These are phyloP conservation scores for Brachyptera putata DNA, from an alignment of 2,888 invertebrate genomes.

Conservation along the genomic window DNA sequence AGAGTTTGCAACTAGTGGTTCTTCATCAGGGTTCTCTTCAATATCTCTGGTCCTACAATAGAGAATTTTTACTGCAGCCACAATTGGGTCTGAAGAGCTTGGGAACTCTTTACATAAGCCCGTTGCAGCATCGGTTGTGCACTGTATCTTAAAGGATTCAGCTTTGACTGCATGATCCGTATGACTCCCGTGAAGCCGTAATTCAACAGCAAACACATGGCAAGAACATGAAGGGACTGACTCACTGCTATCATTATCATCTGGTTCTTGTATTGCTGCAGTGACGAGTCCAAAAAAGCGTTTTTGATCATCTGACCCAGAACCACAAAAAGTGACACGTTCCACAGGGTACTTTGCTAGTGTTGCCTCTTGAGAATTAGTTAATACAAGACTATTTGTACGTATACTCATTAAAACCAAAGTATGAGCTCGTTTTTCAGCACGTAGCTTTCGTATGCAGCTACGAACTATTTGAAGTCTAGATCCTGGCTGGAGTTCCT, in stretches of 20 bases:
- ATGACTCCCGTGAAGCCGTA: conserved; percentile 73
- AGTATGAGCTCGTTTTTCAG: conserved; percentile 82
- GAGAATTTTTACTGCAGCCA: conserved; percentile 54
- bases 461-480: conserved; percentile 71
- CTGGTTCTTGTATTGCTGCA: conserved; percentile 51
- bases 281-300: conserved; percentile 92
- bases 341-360: conserved; percentile 85
- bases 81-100: conserved; percentile 65
- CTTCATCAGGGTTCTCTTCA: conserved; percentile 30
- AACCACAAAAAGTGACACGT: conserved; percentile 82
- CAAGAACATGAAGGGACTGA: conserved; percentile 78
- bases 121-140: conserved; percentile 41
- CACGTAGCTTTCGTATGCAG: conserved; percentile 82
- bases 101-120: conserved; percentile 87
- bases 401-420: conserved; percentile 81
- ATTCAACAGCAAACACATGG: conserved; percentile 92
- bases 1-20: conserved; percentile 61
- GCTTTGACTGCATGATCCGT: conserved; percentile 74
- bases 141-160: conserved; percentile 77
- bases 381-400: conserved; percentile 72
- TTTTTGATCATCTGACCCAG: conserved; percentile 85
- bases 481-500: conserved; percentile 68
- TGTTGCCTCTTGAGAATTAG: conserved; percentile 71
- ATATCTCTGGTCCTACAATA: conserved; percentile 42
- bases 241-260: conserved; percentile 40